Conservation (phyloP, 2,113 vertebrate genomes). For the Mungos mungo region DNA sequence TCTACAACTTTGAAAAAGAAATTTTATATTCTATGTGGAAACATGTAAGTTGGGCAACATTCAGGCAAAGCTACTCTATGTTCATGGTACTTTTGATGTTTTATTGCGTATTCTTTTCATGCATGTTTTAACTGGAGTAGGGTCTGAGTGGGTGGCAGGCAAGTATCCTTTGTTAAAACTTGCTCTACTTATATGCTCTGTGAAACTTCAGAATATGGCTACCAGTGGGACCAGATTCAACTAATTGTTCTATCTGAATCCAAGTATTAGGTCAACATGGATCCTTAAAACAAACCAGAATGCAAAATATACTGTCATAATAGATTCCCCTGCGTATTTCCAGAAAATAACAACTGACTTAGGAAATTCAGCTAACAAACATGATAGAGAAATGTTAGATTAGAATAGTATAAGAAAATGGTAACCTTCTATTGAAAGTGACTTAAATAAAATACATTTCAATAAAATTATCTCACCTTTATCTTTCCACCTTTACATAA, state of each 20-base stretch:
- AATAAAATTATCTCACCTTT: neutral
- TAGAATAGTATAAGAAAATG: neutral
- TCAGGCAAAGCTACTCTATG: neutral
- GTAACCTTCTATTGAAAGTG: neutral
- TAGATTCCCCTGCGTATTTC: neutral
- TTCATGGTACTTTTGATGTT: conserved; percentile 1
- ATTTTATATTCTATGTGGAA: neutral
- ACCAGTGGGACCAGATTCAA: neutral
- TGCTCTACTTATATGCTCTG: neutral
- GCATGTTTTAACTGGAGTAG: neutral
- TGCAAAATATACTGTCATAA: neutral
- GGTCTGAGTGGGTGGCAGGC: neutral
- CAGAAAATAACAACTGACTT: conserved; percentile 30
- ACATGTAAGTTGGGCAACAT: neutral
- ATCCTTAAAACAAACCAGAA: neutral
- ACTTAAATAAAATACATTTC: conserved; percentile 12
- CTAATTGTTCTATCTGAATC: neutral
- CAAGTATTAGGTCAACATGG: neutral
- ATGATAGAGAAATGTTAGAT: neutral
- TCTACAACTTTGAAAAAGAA: conserved; percentile 30
- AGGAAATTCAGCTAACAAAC: neutral
- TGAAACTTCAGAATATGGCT: neutral
- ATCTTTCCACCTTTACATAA: neutral
- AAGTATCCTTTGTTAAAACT: neutral
- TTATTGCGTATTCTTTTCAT: neutral